These are phyloP conservation scores for Coregonus suidteri DNA, from an alignment of 2,797 vertebrate genomes.

Conservation along the genomic window DNA sequence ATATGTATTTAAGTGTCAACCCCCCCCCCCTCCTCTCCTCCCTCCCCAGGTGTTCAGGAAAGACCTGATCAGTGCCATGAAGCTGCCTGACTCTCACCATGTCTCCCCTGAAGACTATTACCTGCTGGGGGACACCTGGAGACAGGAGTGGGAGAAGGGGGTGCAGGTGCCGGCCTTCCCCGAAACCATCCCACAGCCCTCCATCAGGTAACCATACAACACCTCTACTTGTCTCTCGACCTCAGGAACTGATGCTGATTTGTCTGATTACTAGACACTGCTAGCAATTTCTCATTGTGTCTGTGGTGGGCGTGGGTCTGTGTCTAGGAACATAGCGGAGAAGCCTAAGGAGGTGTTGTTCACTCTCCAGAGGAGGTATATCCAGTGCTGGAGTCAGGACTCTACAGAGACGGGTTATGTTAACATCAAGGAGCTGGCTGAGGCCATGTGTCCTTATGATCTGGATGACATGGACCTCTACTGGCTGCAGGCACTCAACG, in stretches of 20 bases:
- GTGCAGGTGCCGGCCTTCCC: constrained; percentile 95
- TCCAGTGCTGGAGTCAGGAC: constrained; percentile 85
- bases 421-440: constrained; percentile 90
- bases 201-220: constrained; percentile 28
- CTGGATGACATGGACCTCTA: constrained; percentile 94
- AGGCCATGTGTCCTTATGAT: constrained; percentile 94
- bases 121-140: constrained; percentile 93
- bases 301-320: background rate
- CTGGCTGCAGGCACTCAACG: constrained; percentile 91
- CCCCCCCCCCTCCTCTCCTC: too few species aligned
- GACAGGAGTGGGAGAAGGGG: constrained; percentile 98
- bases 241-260: background rate
- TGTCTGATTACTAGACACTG: background rate
- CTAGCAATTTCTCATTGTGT: background rate
- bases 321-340: constrained; percentile 82
- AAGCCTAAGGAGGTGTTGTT: constrained; percentile 86
- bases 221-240: too few species aligned
- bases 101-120: constrained; percentile 92
- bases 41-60: constrained; percentile 91
- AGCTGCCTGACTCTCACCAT: constrained; percentile 95
- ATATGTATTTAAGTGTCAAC: too few species aligned
- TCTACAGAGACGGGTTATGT: constrained; percentile 86
- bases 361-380: constrained; percentile 88
- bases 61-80: constrained; percentile 99
- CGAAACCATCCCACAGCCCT: constrained; percentile 87